phyloP scores from a whole-genome alignment of 1,140 invertebrate genomes.

The Solen grandis region DNA sequence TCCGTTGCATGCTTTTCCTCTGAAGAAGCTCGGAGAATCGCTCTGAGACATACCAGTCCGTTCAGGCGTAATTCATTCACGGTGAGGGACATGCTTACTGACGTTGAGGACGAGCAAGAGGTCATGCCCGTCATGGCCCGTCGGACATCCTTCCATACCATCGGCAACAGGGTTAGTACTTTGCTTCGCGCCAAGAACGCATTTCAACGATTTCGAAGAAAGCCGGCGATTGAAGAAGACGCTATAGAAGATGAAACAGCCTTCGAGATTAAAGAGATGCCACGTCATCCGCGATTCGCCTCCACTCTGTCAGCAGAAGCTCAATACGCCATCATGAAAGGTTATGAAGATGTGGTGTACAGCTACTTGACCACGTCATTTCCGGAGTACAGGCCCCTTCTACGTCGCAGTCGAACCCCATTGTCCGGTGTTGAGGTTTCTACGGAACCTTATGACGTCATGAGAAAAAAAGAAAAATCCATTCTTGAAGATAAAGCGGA shows the following conservation, averaged over 20 bases:
- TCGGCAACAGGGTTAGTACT: conserved; percentile 53
- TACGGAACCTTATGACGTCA: no score
- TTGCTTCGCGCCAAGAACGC: conserved; percentile 58
- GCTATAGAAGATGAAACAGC: conserved; percentile 38
- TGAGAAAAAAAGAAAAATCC: no score
- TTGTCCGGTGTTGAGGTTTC: conserved; percentile 17
- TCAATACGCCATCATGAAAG: conserved; percentile 77
- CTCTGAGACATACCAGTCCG: no score
- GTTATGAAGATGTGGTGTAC: conserved; percentile 75
- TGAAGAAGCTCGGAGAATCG: neutral
- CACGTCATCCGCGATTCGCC: conserved; percentile 70
- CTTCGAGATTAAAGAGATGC: conserved; percentile 67
- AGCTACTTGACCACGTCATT: conserved; percentile 57
- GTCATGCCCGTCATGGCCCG: neutral
- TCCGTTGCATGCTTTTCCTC: no score
- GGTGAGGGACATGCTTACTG: no score
- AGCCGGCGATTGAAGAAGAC: neutral
- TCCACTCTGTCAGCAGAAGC: conserved; percentile 73
- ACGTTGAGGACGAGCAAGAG: neutral
- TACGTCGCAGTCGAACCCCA: conserved; percentile 70
- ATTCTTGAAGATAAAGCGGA: no score
- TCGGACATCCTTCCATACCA: conserved; percentile 32
- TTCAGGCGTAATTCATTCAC: no score
- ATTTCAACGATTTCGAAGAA: conserved; percentile 50
- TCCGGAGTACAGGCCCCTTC: conserved; percentile 59